Conservation (phyloP, 2,113 vertebrate genomes). For the Petroica traversi region DNA sequence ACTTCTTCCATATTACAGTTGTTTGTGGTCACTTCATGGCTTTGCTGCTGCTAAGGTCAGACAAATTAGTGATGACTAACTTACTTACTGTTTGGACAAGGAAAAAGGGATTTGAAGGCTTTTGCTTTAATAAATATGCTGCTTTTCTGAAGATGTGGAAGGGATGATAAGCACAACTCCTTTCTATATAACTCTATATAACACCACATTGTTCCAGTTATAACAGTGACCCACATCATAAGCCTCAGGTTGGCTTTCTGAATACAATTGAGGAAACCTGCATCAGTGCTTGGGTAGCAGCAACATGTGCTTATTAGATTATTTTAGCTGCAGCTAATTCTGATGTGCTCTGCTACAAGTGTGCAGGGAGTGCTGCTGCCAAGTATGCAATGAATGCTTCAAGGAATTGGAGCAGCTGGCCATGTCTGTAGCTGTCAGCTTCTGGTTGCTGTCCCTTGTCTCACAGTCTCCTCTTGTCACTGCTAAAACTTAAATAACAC, state of each 20-base stretch:
- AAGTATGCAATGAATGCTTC: neutral
- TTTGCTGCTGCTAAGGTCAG: neutral
- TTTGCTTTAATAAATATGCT: neutral
- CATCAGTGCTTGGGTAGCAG: neutral
- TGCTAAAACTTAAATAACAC: neutral
- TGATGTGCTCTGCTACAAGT: neutral
- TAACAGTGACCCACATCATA: neutral
- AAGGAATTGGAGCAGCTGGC: neutral
- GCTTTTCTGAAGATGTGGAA: neutral
- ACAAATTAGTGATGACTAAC: neutral
- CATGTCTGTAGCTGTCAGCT: neutral
- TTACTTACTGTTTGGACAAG: neutral
- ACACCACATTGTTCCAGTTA: neutral
- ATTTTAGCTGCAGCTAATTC: neutral
- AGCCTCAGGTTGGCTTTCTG: neutral
- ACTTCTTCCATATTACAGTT: neutral
- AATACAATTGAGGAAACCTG: neutral
- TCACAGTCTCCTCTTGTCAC: neutral
- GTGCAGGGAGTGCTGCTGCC: neutral
- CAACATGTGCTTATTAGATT: fast-evolving
- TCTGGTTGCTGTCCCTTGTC: neutral
- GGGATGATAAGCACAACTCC: neutral
- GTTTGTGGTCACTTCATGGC: neutral
- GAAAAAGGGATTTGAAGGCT: neutral
- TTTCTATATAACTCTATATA: neutral